phyloP scores from a whole-genome alignment of 2,797 vertebrate species.

The Scleropages formosus region DNA sequence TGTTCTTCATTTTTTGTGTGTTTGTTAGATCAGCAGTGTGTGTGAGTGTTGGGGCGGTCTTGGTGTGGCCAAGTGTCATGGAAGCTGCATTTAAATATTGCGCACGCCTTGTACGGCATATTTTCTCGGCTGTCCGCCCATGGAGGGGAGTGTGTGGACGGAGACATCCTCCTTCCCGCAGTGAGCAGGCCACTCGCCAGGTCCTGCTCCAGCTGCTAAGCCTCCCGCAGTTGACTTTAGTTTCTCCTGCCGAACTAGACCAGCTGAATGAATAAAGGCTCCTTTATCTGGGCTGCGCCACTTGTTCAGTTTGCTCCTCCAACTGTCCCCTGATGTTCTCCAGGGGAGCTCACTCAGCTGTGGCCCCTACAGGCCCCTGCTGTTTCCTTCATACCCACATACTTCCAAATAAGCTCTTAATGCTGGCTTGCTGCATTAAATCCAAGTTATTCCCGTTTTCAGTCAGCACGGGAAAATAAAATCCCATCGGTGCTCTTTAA shows the following conservation, averaged over 20 bases:
- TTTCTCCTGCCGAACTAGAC: conserved; percentile 42
- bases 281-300: conserved; percentile 37
- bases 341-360: conserved; percentile 19
- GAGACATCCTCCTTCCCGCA: background rate
- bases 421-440: background rate
- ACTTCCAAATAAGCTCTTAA: background rate
- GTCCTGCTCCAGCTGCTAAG: conserved; percentile 48
- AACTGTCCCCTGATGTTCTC: conserved; percentile 32
- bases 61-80: background rate
- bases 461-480: background rate
- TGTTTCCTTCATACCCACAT: background rate
- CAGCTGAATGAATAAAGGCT: conserved; percentile 40
- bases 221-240: conserved; percentile 54
- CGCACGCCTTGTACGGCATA: background rate
- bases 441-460: background rate
- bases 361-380: background rate
- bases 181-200: conserved; percentile 24
- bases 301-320: conserved; percentile 32
- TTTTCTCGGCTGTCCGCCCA: background rate
- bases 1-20: conserved; percentile 10
- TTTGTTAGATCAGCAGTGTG: background rate
- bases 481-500: background rate
- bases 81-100: background rate
- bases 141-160: background rate
- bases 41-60: background rate